phyloP scores from a whole-genome alignment of 2,797 vertebrate genomes.

The Tachyglossus aculeatus region DNA sequence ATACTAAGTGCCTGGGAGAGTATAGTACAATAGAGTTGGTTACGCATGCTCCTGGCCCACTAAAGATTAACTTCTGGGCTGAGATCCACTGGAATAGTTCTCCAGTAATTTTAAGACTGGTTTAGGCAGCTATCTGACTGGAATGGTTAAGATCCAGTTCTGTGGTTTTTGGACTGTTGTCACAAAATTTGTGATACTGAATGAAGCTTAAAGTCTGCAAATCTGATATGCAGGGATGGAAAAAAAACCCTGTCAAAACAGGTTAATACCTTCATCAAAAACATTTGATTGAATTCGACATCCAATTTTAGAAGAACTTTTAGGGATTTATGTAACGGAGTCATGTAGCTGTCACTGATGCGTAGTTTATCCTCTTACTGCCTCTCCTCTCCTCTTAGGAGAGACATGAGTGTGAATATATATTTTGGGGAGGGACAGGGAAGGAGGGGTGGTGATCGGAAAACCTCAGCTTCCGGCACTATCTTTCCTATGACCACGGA shows the following conservation, averaged over 20 bases:
- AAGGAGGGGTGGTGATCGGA: background rate
- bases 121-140: no score
- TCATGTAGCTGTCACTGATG: background rate
- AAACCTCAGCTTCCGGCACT: no score
- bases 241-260: conserved; percentile 37
- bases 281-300: background rate
- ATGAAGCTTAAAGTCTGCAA: conserved; percentile 20
- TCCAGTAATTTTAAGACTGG: no score
- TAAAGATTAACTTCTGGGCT: no score
- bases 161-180: conserved; percentile 5
- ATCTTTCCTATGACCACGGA: no score
- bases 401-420: background rate
- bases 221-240: conserved; percentile 8
- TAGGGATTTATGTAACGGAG: background rate
- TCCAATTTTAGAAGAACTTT: conserved; percentile 16
- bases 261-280: conserved; percentile 16
- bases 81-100: no score
- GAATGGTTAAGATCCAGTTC: background rate
- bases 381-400: background rate
- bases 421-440: background rate
- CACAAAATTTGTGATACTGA: no score
- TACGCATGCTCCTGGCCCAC: no score
- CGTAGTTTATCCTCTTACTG: background rate
- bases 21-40: no score
- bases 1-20: no score